Conservation (phyloP, 2,113 vertebrate genomes). For the Trichechus manatus region DNA sequence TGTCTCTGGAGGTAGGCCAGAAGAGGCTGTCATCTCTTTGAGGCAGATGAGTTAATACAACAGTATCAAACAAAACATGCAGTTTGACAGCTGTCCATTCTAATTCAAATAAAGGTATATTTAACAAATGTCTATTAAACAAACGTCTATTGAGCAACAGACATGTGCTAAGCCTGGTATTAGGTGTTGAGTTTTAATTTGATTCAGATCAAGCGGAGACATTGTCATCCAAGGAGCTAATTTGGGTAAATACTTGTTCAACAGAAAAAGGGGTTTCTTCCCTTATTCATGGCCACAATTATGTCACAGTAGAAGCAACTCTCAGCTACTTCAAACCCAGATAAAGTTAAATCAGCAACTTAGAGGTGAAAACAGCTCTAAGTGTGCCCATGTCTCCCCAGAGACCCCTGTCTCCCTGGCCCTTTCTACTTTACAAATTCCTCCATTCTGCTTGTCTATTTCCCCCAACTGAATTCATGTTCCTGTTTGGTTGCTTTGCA, state of each 20-base stretch:
- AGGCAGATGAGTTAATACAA: not conserved
- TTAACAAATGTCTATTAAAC: constrained; percentile 36
- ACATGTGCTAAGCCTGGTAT: not conserved
- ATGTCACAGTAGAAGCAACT: not conserved
- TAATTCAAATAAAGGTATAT: not conserved
- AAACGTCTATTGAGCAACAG: not conserved
- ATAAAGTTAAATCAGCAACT: constrained; percentile 38
- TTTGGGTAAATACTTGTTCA: not conserved
- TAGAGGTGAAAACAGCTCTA: constrained; percentile 23
- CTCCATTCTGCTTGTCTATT: constrained; percentile 42
- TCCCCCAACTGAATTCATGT: constrained; percentile 43
- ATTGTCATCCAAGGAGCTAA: not conserved
- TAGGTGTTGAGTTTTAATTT: not conserved
- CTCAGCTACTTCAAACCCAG: not conserved
- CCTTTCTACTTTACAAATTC: not conserved
- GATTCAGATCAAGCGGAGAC: not conserved
- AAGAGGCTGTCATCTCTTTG: not conserved
- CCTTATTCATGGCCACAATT: not conserved
- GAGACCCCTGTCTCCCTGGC: not conserved
- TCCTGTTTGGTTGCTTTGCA: constrained; percentile 68
- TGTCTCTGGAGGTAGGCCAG: not conserved
- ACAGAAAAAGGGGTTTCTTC: not conserved
- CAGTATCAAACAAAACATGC: not conserved
- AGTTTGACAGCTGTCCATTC: not conserved
- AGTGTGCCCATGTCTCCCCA: not conserved